Percentiles rank a stretch among this genome's conserved stretches.
Conservation (phyloP, 2,797 vertebrate species). For the Heteromormyrus szaboi region DNA sequence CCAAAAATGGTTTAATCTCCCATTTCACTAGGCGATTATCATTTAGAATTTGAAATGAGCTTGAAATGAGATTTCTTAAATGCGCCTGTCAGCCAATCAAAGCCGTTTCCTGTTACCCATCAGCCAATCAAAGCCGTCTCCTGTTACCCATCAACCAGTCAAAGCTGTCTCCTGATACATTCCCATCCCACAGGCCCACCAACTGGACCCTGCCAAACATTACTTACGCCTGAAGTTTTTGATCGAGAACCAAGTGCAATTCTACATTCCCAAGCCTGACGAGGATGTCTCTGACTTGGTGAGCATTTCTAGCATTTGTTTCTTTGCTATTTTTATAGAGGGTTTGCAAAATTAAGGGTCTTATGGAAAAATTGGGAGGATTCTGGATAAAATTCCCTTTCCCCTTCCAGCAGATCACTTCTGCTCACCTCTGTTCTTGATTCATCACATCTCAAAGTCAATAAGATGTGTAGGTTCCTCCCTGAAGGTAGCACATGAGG, state of each 20-base stretch:
- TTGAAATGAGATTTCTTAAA: background rate
- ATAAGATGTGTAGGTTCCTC: background rate
- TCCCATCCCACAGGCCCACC: slow-evolving; percentile 62
- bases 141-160: background rate
- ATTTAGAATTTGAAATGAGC: background rate
- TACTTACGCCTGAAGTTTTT: slow-evolving; percentile 83
- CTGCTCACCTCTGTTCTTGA: background rate
- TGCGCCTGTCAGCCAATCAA: background rate
- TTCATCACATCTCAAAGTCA: background rate
- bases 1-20: background rate
- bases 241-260: slow-evolving; percentile 65
- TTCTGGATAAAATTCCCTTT: background rate
- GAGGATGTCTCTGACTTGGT: slow-evolving; percentile 93
- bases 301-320: slow-evolving; percentile 40
- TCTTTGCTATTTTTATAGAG: background rate
- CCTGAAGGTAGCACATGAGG: background rate
- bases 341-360: background rate
- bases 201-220: slow-evolving; percentile 70
- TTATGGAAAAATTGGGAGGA: background rate
- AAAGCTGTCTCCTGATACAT: background rate
- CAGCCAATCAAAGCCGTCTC: background rate
- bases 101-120: background rate
- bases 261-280: slow-evolving; percentile 77
- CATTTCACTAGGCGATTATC: background rate
- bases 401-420: background rate